Conservation (phyloP, 1,140 invertebrate genomes). For the Nixonia krombeini region DNA sequence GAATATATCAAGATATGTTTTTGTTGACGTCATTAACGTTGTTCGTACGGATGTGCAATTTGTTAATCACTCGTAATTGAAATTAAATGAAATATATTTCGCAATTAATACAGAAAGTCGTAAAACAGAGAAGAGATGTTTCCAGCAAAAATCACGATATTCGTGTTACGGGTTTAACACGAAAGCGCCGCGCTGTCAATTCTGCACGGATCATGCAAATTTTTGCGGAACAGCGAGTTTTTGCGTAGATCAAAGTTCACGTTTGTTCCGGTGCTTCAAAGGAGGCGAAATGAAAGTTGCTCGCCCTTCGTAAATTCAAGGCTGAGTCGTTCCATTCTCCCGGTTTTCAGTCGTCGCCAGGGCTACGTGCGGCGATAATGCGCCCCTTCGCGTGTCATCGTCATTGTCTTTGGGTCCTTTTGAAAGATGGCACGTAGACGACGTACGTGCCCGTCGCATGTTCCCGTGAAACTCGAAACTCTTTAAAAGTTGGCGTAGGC, state of each 20-base stretch:
- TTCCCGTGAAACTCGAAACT: conserved; percentile 34
- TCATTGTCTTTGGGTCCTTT: conserved; percentile 19
- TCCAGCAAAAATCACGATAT: too few relatives aligned
- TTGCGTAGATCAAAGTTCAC: background rate
- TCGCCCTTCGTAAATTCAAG: conserved; percentile 8
- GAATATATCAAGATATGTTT: too few relatives aligned
- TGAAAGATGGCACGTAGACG: conserved; percentile 18
- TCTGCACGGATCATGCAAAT: too few relatives aligned
- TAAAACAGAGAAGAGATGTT: too few relatives aligned
- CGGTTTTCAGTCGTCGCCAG: conserved; percentile 6
- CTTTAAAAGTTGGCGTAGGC: conserved; percentile 30
- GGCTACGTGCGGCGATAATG: background rate
- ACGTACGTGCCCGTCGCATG: conserved; percentile 21
- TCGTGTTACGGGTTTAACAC: too few relatives aligned
- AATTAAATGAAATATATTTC: too few relatives aligned
- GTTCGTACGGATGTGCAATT: too few relatives aligned
- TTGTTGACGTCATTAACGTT: too few relatives aligned
- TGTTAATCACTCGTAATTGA: too few relatives aligned
- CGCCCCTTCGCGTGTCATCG: conserved; percentile 4
- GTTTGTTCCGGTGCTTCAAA: background rate
- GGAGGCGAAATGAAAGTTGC: conserved; percentile 8
- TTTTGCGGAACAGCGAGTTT: too few relatives aligned
- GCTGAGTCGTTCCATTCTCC: conserved; percentile 12
- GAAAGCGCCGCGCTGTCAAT: too few relatives aligned
- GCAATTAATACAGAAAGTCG: too few relatives aligned